Percentiles rank a stretch among this genome's conserved stretches.
These are phyloP conservation scores for Acleris cristana DNA, from an alignment of 2,888 invertebrate species.

Conservation along the genomic window DNA sequence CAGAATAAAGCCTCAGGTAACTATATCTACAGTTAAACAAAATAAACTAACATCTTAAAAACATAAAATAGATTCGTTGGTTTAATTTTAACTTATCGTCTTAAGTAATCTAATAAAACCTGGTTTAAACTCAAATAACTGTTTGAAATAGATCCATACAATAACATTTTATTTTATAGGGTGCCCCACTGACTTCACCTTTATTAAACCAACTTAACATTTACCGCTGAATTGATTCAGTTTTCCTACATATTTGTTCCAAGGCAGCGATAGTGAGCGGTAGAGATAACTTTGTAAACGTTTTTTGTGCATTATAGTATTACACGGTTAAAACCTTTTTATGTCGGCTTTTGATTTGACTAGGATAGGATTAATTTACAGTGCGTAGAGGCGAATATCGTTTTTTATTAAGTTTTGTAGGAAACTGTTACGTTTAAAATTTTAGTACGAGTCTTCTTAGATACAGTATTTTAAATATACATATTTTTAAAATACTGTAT, in stretches of 20 bases:
- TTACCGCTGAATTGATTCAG: neutral
- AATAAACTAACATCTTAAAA: too few relatives aligned
- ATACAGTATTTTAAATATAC: too few relatives aligned
- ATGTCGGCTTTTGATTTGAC: constrained; percentile 4
- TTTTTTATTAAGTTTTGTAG: too few relatives aligned
- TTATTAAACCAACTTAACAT: neutral
- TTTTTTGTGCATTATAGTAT: constrained; percentile 11
- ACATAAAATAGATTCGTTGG: too few relatives aligned
- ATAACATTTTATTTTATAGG: neutral
- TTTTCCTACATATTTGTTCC: neutral
- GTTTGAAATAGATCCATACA: constrained; percentile 4
- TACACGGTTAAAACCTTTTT: constrained; percentile 14
- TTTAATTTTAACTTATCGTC: neutral
- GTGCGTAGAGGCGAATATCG: neutral
- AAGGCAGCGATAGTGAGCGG: neutral
- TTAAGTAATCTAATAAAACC: constrained; percentile 2
- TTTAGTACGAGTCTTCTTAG: too few relatives aligned
- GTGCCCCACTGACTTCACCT: constrained; percentile 4
- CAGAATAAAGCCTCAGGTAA: too few relatives aligned
- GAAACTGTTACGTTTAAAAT: too few relatives aligned
- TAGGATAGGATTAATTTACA: neutral
- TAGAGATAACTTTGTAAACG: neutral
- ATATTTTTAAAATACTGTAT: too few relatives aligned
- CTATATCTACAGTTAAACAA: too few relatives aligned
- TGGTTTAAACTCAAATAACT: neutral